Percentiles rank a stretch among this genome's conserved stretches.
Conservation (phyloP, 30 jellyfish, hydroid and myxozoan genomes). For the Catostylus mosaicus region DNA sequence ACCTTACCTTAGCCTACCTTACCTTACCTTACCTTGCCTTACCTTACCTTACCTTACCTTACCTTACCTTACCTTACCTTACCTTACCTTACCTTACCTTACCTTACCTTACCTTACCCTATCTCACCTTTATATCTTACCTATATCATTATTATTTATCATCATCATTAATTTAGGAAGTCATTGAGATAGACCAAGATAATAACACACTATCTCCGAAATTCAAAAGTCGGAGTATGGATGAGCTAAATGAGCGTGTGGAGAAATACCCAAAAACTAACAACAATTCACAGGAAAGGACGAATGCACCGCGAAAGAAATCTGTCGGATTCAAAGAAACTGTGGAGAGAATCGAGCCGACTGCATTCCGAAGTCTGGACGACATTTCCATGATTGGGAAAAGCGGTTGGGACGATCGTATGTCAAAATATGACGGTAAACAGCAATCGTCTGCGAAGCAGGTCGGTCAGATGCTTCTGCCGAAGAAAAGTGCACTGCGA, state of each 20-base stretch:
- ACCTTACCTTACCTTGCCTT: too few relatives aligned
- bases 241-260: conserved; percentile 37
- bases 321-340: conserved; percentile 73
- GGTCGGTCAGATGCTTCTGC: background rate
- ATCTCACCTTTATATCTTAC: too few relatives aligned
- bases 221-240: conserved; percentile 57
- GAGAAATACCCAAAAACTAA: background rate
- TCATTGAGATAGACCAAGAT: conserved; percentile 6
- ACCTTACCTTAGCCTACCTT: too few relatives aligned
- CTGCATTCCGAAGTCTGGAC: conserved; percentile 41
- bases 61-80: too few relatives aligned
- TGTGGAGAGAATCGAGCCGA: conserved; percentile 65
- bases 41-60: too few relatives aligned
- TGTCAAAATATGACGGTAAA: conserved; percentile 12
- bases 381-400: conserved; percentile 67
- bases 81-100: too few relatives aligned
- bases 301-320: conserved; percentile 34
- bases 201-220: conserved; percentile 14
- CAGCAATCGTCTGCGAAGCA: background rate
- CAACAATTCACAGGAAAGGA: conserved; percentile 10
- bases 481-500: conserved; percentile 61
- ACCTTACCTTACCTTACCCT: too few relatives aligned
- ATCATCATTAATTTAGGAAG: background rate
- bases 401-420: conserved; percentile 49
- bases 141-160: too few relatives aligned